A percentile compares a stretch with the other conserved stretches of the same genome.
phyloP scores from a whole-genome alignment of 1,140 invertebrate genomes.

The Harpegnathos saltator region DNA sequence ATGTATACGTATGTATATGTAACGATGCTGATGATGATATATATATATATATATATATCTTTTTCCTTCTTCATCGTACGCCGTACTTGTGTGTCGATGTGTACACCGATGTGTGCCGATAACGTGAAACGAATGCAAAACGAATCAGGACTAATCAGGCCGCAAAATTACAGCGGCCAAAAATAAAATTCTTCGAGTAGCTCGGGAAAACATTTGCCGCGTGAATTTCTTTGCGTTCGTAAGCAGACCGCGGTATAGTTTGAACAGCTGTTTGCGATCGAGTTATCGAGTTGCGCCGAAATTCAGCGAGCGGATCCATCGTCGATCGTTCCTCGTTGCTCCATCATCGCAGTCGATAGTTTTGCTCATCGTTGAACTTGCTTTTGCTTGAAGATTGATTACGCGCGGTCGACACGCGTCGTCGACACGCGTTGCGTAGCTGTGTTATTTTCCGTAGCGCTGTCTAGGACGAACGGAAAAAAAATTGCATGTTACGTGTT shows the following conservation, averaged over 20 bases:
- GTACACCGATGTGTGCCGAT: too few species aligned
- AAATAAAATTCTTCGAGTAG: constrained; percentile 28
- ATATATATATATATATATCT: not conserved
- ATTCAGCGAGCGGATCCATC: constrained; percentile 14
- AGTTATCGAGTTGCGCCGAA: not conserved
- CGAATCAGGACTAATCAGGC: too few species aligned
- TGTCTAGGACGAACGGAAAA: not conserved
- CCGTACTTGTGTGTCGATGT: too few species aligned
- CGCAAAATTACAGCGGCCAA: not conserved
- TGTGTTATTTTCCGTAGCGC: too few species aligned
- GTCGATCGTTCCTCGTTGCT: too few species aligned
- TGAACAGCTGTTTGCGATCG: constrained; percentile 53
- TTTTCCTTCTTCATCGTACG: too few species aligned
- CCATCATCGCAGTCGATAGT: too few species aligned
- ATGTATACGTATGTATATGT: too few species aligned
- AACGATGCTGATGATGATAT: too few species aligned
- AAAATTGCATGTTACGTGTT: not conserved
- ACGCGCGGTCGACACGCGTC: too few species aligned
- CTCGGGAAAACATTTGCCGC: constrained; percentile 33
- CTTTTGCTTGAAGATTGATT: not conserved
- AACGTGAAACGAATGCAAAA: too few species aligned
- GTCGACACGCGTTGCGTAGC: too few species aligned
- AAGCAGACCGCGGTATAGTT: constrained; percentile 52
- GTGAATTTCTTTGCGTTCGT: constrained; percentile 37
- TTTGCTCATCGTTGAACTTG: constrained; percentile 1